These are phyloP conservation scores for Metalampra italica DNA, from an alignment of 2,888 invertebrate genomes.

Conservation along the genomic window DNA sequence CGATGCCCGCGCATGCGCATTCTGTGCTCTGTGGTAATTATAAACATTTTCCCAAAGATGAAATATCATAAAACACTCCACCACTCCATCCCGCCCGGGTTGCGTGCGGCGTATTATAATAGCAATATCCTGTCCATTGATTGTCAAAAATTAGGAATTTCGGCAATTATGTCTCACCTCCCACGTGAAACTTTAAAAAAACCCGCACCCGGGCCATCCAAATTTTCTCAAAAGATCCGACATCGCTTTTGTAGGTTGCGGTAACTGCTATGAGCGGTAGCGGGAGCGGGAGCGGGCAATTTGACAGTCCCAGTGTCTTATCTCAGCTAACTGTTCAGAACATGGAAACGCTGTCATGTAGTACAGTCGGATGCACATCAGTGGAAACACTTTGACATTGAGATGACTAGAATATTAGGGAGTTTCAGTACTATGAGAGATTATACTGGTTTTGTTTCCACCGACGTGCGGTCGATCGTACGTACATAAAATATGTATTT, in stretches of 20 bases:
- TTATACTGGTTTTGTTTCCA: too few species aligned
- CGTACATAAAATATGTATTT: too few species aligned
- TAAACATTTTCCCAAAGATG: slow-evolving; percentile 27
- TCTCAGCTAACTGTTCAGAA: too few species aligned
- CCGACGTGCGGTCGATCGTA: too few species aligned
- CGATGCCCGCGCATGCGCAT: too few species aligned
- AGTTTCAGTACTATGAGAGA: too few species aligned
- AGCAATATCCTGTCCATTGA: slow-evolving; percentile 76
- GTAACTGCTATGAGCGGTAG: slow-evolving; percentile 23
- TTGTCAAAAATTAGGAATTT: slow-evolving; percentile 78
- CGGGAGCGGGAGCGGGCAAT: slow-evolving; percentile 13
- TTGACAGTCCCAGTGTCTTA: too few species aligned
- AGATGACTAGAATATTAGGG: too few species aligned
- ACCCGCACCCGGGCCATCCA: slow-evolving; percentile 68
- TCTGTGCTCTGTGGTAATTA: too few species aligned
- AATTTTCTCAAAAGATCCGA: slow-evolving; percentile 70
- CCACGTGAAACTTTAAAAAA: slow-evolving; percentile 65
- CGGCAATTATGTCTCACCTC: slow-evolving; percentile 76
- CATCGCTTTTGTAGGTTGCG: slow-evolving; percentile 36
- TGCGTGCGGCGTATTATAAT: slow-evolving; percentile 59
- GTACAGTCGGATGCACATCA: too few species aligned
- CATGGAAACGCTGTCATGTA: too few species aligned
- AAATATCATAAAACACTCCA: slow-evolving; percentile 35
- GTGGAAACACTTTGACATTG: too few species aligned
- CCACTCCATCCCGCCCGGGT: slow-evolving; percentile 21